phyloP scores from a whole-genome alignment of 37 sponge, comb jelly and placozoan genomes.

The Halichondria panicea region DNA sequence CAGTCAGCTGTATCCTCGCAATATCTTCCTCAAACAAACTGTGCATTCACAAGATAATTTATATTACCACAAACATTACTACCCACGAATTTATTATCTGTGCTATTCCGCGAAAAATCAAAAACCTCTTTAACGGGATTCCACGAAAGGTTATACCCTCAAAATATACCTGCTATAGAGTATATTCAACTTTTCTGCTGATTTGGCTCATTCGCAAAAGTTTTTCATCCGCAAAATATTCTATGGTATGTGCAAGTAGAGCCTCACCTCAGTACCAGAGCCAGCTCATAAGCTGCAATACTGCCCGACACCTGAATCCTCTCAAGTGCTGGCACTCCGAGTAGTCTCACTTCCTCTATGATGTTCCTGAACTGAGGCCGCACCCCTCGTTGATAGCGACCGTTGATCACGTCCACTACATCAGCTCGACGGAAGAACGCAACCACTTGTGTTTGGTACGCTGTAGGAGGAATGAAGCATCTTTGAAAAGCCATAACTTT shows the following conservation, averaged over 20 bases:
- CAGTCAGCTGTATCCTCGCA: too few species aligned
- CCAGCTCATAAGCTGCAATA: constrained; percentile 45
- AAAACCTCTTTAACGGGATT: too few species aligned
- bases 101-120: too few species aligned
- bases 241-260: too few species aligned
- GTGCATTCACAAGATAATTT: not conserved
- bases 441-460: constrained; percentile 77
- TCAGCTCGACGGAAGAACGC: constrained; percentile 75
- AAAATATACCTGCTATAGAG: too few species aligned
- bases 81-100: too few species aligned
- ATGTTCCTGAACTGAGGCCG: constrained; percentile 46
- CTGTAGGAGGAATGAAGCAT: constrained; percentile 4
- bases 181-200: too few species aligned
- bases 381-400: constrained; percentile 52
- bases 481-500: too few species aligned
- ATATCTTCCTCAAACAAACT: constrained; percentile 84
- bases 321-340: constrained; percentile 42
- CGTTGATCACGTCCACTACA: constrained; percentile 34
- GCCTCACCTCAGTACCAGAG: constrained; percentile 52
- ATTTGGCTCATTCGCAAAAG: too few species aligned
- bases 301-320: constrained; percentile 63
- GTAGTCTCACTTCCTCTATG: constrained; percentile 33
- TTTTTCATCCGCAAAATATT: too few species aligned
- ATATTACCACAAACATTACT: too few species aligned
- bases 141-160: too few species aligned